Evolutionary conservation across 2,113 vertebrate species (phyloP).

Genomic region (Poeciliopsis retropinna): DNA sequence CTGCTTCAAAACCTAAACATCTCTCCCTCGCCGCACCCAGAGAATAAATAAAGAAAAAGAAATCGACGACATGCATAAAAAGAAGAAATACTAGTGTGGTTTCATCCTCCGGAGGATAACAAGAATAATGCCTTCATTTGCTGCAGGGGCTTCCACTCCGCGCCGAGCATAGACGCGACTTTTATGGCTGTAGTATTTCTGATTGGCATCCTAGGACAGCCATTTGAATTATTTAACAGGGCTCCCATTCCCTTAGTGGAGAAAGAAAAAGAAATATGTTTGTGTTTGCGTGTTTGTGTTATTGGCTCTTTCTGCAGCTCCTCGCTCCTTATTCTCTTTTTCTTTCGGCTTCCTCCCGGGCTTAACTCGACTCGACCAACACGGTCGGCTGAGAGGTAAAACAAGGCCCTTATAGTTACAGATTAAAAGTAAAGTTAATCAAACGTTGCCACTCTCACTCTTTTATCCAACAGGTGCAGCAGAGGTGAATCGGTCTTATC

Average conservation of each 20-base stretch:
- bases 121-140: slow-evolving; percentile 84
- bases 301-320: slow-evolving; percentile 36
- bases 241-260: slow-evolving; percentile 59
- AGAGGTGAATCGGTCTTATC: slow-evolving; percentile 39
- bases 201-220: slow-evolving; percentile 81
- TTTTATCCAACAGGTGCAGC: slow-evolving; percentile 13
- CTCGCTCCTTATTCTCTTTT: slow-evolving; percentile 55
- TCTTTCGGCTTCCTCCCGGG: slow-evolving; percentile 42
- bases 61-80: slow-evolving; percentile 59
- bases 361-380: slow-evolving; percentile 46
- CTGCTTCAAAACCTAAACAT: slow-evolving; percentile 74
- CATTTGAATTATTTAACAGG: slow-evolving; percentile 84
- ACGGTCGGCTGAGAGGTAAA: slow-evolving; percentile 20
- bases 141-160: slow-evolving; percentile 71
- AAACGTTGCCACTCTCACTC: neutral
- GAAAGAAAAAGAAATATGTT: slow-evolving; percentile 60
- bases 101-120: slow-evolving; percentile 75
- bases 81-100: slow-evolving; percentile 73
- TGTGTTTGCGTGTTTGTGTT: slow-evolving; percentile 63
- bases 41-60: slow-evolving; percentile 79
- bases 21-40: slow-evolving; percentile 55
- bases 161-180: slow-evolving; percentile 75
- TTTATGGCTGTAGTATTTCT: slow-evolving; percentile 85
- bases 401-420: neutral
- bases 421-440: slow-evolving; percentile 29